A percentile compares a stretch with the other conserved stretches of the same genome.
phyloP scores from a whole-genome alignment of 2,797 vertebrate species.

The Furcifer pardalis region DNA sequence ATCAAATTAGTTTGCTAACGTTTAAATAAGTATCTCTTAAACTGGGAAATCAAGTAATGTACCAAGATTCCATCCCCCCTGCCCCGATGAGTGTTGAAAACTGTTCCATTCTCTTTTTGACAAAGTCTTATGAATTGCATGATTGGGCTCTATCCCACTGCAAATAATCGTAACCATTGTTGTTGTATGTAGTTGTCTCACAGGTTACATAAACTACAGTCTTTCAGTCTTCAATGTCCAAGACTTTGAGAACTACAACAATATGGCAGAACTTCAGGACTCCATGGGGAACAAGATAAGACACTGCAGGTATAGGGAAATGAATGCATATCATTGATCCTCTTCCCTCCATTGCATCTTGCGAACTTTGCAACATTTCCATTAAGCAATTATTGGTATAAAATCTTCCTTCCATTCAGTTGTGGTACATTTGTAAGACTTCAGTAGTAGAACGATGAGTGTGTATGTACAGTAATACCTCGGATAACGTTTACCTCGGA shows the following conservation, averaged over 20 bases:
- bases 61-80: too few relatives aligned
- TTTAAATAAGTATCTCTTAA: background rate
- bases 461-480: too few relatives aligned
- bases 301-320: conserved; percentile 84
- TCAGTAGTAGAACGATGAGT: background rate
- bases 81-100: background rate
- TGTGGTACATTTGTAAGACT: background rate
- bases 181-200: conserved; percentile 82
- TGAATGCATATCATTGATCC: fast-evolving
- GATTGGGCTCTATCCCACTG: background rate
- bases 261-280: background rate
- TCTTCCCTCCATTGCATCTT: background rate
- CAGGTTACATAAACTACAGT: conserved; percentile 89
- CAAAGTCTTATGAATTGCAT: background rate
- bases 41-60: background rate
- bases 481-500: too few relatives aligned
- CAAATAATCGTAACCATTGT: background rate
- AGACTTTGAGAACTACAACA: conserved; percentile 67
- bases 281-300: conserved; percentile 55
- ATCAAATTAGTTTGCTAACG: background rate
- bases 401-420: background rate
- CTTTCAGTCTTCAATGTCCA: conserved; percentile 81
- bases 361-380: background rate
- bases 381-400: background rate
- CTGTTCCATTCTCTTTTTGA: background rate